These are phyloP conservation scores for Synergus itoensis DNA, from an alignment of 2,888 invertebrate genomes.

Conservation along the genomic window DNA sequence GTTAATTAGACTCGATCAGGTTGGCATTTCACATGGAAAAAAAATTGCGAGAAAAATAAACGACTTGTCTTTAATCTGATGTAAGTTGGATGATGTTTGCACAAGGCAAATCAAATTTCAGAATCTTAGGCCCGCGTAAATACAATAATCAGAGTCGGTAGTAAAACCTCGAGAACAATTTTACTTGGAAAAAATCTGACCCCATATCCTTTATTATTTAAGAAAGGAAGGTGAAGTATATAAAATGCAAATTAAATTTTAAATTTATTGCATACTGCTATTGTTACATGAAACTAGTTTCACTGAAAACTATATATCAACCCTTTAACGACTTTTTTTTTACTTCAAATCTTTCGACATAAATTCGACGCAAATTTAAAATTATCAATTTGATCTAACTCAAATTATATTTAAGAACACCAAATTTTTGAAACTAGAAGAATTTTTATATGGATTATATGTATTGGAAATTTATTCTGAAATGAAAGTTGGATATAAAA, in stretches of 20 bases:
- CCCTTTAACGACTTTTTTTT: neutral
- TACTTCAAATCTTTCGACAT: neutral
- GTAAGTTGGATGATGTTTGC: neutral
- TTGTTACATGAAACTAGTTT: neutral
- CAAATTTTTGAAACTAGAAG: neutral
- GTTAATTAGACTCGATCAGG: neutral
- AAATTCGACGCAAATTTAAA: neutral
- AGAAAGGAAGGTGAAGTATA: neutral
- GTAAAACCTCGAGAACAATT: neutral
- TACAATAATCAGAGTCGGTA: neutral
- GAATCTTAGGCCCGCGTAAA: neutral
- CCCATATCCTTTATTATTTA: neutral
- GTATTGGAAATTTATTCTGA: neutral
- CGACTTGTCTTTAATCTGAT: neutral
- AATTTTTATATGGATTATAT: neutral
- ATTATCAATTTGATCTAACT: neutral
- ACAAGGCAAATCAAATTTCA: neutral
- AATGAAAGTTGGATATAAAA: neutral
- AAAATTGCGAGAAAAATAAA: neutral
- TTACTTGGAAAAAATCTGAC: neutral
- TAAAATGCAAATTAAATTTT: neutral
- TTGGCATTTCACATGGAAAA: neutral
- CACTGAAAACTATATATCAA: neutral
- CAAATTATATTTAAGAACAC: neutral
- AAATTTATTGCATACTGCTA: neutral